Base-by-base conservation (phyloP, 2,113 vertebrate genomes). In the Engraulis encrasicolus region DNA sequence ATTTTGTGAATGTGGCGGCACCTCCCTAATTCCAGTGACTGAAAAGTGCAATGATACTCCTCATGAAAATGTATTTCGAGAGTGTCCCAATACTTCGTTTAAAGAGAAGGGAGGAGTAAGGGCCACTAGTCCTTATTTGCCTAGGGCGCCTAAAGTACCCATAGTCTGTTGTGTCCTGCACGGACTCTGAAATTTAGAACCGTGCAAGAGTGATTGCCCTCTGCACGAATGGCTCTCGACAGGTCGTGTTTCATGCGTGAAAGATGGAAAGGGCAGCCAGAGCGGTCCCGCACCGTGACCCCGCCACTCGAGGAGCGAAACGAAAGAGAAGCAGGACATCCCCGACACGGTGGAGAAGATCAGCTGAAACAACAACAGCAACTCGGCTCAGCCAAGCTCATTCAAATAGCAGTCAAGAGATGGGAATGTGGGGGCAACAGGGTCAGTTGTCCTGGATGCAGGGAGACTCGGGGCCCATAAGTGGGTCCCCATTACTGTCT, bases 261-360 rank as follows among this genome's bases (percentile, higher is more conserved):
- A n/a, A 58, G 52, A 58, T 58, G 6, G 2, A n/a, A 58, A 58
- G 52, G 52, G 52, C 19, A 20, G 19, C 52, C 52, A 58, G 19
- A 58, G 52, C 52, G 6, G 52, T 58, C 52, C 18, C n/a, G 6
- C 18, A 58, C 52, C 52, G 52, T 58, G 52, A 58, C 52, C 52
- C n/a, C n/a, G n/a, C n/a, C n/a, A n/a, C n/a, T 18, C 18, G 19
- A 58, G 19, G 18, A 58, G 52, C 52, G 52, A 58, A n/a, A n/a
- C 52, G 52, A 58, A 58, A 58, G 52, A 58, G 52, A 58, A 58
- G 52, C 52, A 20, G 52, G 52, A 58, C 52, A 58, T n/a, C 52
- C 52, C 52, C 20, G 19, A 20, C 52, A 58, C 19, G 19, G 52
- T 20, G 19, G 52, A n/a, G n/a, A 58, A 58, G 52, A 58, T 58